Evolutionary conservation across 2,113 vertebrate genomes (phyloP).

Genomic region (Strix uralensis): DNA sequence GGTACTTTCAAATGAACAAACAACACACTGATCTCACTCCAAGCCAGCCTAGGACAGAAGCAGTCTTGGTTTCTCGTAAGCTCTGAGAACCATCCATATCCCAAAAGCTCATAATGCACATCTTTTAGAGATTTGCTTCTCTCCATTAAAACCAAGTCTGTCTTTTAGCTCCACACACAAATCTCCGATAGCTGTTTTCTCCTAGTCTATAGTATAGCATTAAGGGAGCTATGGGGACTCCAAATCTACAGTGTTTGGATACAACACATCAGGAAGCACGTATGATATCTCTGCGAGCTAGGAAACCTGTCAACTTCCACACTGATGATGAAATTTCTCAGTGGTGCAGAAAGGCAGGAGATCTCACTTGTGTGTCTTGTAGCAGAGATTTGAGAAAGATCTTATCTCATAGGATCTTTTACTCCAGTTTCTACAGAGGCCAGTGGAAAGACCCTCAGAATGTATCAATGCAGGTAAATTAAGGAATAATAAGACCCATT

Average conservation of each 20-base stretch:
- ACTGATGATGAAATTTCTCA: not conserved
- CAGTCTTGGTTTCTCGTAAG: not conserved
- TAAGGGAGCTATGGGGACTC: not conserved
- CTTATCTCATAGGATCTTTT: not conserved
- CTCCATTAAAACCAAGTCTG: not conserved
- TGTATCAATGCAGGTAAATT: not conserved
- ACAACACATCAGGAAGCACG: not conserved
- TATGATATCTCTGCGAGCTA: not conserved
- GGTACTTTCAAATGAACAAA: not conserved
- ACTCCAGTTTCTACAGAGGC: not conserved
- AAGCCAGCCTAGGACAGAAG: not conserved
- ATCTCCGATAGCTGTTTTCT: not conserved
- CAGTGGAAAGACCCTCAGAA: not conserved
- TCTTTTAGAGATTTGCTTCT: not conserved
- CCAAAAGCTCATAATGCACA: not conserved
- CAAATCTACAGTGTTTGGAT: not conserved
- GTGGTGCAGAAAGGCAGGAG: not conserved
- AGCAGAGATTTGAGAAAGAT: not conserved
- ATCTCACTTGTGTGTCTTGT: not conserved
- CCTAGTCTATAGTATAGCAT: not conserved
- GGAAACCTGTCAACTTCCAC: not conserved
- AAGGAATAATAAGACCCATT: not conserved
- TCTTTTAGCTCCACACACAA: not conserved
- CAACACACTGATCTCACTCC: not conserved
- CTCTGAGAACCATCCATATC: not conserved